phyloP scores from a whole-genome alignment of 2,113 vertebrate species.

The cattle (Bos taurus) region ARS-UCD2.0 NC_037332.1:43459001-43459500 shows the following conservation, averaged over 20 bases:
- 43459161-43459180: not conserved
- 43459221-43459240: not conserved
- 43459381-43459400: rapidly evolving
- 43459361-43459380: not conserved
- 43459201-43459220: not conserved
- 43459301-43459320: not conserved
- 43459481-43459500: not conserved
- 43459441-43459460: not conserved
- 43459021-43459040: not conserved
- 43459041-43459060: not conserved
- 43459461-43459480: not conserved
- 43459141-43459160: not conserved
- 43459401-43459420: not conserved
- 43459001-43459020: not conserved
- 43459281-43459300: not conserved
- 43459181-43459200: not conserved
- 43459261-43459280: not conserved
- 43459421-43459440: not conserved
- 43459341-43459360: not conserved
- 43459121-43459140: not conserved
- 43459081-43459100: not conserved
- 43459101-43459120: not conserved
- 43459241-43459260: not conserved
- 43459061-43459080: not conserved
- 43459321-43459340: not conserved